A percentile compares a stretch with the other conserved stretches of the same genome.
phyloP scores from a whole-genome alignment of 2,888 invertebrate genomes.

The Eupithecia tripunctaria region DNA sequence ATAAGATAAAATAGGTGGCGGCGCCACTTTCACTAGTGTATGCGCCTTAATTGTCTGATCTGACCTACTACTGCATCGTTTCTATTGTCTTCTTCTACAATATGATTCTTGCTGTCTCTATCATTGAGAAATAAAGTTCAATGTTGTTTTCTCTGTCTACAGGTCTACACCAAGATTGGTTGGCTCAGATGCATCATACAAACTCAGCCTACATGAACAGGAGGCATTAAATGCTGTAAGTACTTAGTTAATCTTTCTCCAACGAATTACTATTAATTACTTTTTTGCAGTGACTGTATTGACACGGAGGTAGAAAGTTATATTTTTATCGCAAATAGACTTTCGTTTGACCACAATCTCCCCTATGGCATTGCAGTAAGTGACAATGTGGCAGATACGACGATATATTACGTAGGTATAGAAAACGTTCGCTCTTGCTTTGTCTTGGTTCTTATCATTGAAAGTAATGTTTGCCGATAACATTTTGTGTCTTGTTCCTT shows the following conservation, averaged over 20 bases:
- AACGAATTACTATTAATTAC: background rate
- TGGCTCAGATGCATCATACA: conserved; percentile 76
- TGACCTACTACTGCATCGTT: background rate
- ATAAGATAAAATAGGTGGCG: too few species aligned
- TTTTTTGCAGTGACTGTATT: background rate
- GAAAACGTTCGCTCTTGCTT: too few species aligned
- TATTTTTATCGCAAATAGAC: too few species aligned
- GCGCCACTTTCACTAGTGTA: too few species aligned
- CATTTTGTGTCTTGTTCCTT: background rate
- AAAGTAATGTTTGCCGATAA: too few species aligned
- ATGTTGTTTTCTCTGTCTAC: conserved; percentile 46
- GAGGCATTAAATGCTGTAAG: conserved; percentile 78
- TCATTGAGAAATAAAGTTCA: background rate
- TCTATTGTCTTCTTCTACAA: background rate
- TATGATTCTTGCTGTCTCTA: background rate
- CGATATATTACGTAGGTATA: too few species aligned
- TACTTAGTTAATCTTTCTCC: conserved; percentile 28
- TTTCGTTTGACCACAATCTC: too few species aligned
- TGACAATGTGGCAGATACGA: too few species aligned
- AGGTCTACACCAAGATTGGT: conserved; percentile 72
- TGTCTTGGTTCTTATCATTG: too few species aligned
- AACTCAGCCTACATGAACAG: conserved; percentile 69
- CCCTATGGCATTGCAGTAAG: too few species aligned
- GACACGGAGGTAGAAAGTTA: too few species aligned
- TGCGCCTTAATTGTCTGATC: too few species aligned